Base-by-base conservation (phyloP, 2,113 vertebrate species). In the Scolopax mira region DNA sequence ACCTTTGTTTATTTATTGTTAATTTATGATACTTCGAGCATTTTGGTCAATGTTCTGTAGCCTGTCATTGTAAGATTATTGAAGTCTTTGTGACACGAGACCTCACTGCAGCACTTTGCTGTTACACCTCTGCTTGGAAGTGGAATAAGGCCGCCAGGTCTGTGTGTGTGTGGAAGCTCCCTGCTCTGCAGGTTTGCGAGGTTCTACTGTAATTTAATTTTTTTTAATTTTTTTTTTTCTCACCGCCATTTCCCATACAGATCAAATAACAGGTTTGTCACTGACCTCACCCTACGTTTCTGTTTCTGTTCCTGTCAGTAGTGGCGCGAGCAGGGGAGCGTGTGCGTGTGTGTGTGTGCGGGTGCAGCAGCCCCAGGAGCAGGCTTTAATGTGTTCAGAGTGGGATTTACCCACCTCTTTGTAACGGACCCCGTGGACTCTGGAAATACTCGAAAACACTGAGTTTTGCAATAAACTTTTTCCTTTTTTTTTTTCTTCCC, bases 401-500 rank as follows among this genome's bases (percentile, higher is more conserved):
- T 60, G 88, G 93, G 94, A 97, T 64, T 74, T 86, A 88, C 95
- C 90, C 74, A 84, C 80, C 66, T 78, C 77, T 97, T 97, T 94
- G 96, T 98, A 96, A 95, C 58, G 16, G 84, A 96, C 92, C 64
- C 35, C 79, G 84, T 84, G 94, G 96, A 95, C 91, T 97, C 97
- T 97, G 97, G 97, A 98, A 98, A 96, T 97, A 96, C 82, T 96
- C 97, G 94, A 80, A 97, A 96, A 95, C 92, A 97, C 94, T 96
- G 94, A 97, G 79, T 98, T 98, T 98, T 98, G 97, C 97, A 98
- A 98, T 98, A 98, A 98, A 98, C 84, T 82, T 90, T 92, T 95
- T 91, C 41, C 57, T 35, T 24, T 35, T 21, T 54, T 54, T 27
- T 33, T 57, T n/a, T 13, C 8, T 57, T 22, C 1, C 44, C 41